Conservation (phyloP, 2,888 invertebrate species). For the Xiphydria camelus region DNA sequence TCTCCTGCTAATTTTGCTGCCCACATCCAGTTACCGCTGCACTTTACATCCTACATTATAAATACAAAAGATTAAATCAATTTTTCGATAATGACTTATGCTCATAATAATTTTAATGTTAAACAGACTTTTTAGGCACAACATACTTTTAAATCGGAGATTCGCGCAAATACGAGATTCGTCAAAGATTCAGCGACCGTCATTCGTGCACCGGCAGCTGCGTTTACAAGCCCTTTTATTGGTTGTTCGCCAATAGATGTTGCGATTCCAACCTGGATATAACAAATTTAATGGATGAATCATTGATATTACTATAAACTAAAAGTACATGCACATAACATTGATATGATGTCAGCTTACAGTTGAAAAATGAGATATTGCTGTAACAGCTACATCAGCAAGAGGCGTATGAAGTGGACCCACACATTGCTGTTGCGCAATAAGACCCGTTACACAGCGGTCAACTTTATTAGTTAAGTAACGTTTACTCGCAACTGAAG, state of each 20-base stretch:
- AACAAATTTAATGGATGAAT: too few species aligned
- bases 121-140: too few species aligned
- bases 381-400: slow-evolving; percentile 90
- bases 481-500: slow-evolving; percentile 92
- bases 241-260: slow-evolving; percentile 98
- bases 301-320: too few species aligned
- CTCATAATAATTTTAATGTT: too few species aligned
- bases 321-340: too few species aligned
- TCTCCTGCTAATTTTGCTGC: slow-evolving; percentile 93
- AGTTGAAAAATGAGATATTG: slow-evolving; percentile 80
- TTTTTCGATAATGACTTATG: too few species aligned
- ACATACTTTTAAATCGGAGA: slow-evolving; percentile 62
- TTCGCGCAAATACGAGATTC: slow-evolving; percentile 80
- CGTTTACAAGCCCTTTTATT: slow-evolving; percentile 84
- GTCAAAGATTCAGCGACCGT: slow-evolving; percentile 92
- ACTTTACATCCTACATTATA: slow-evolving; percentile 82
- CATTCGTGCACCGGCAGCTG: slow-evolving; percentile 88
- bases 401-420: slow-evolving; percentile 96
- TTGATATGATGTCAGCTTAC: too few species aligned
- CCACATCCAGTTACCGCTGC: slow-evolving; percentile 99
- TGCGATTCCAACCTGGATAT: slow-evolving; percentile 75
- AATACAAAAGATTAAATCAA: neutral
- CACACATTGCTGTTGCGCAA: slow-evolving; percentile 98
- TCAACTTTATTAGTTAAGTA: slow-evolving; percentile 95
- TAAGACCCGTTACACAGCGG: slow-evolving; percentile 90